phyloP scores from a whole-genome alignment of 2,888 invertebrate genomes.

The Latrodectus elegans region DNA sequence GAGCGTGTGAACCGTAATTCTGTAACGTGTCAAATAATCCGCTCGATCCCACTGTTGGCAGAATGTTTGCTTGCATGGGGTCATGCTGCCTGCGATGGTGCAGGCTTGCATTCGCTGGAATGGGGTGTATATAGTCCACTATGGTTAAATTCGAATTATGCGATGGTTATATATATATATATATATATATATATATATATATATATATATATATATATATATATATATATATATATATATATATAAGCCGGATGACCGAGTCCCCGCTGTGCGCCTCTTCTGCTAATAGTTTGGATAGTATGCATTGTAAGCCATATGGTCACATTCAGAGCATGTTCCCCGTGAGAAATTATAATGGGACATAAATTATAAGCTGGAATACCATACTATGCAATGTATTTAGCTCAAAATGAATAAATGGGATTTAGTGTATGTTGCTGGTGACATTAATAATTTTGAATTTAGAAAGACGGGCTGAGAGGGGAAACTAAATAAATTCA shows the following conservation, averaged over 20 bases:
- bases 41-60: slow-evolving; percentile 46
- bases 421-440: too few relatives aligned
- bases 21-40: slow-evolving; percentile 67
- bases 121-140: slow-evolving; percentile 28
- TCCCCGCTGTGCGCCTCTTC: background rate
- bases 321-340: background rate
- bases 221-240: slow-evolving; percentile 55
- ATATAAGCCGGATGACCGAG: background rate
- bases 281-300: background rate
- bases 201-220: too few relatives aligned
- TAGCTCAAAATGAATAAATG: too few relatives aligned
- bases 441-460: too few relatives aligned
- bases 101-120: slow-evolving; percentile 1
- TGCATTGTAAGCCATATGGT: background rate
- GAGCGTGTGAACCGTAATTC: slow-evolving; percentile 61
- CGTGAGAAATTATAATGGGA: background rate
- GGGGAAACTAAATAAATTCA: too few relatives aligned
- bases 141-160: slow-evolving; percentile 47
- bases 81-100: slow-evolving; percentile 2
- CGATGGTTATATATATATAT: slow-evolving; percentile 51
- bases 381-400: background rate
- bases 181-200: too few relatives aligned
- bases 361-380: too few relatives aligned
- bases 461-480: too few relatives aligned
- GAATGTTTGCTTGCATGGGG: slow-evolving; percentile 46